Base-by-base conservation (phyloP, 2,113 vertebrate genomes). In the Atlantisia rogersi region DNA sequence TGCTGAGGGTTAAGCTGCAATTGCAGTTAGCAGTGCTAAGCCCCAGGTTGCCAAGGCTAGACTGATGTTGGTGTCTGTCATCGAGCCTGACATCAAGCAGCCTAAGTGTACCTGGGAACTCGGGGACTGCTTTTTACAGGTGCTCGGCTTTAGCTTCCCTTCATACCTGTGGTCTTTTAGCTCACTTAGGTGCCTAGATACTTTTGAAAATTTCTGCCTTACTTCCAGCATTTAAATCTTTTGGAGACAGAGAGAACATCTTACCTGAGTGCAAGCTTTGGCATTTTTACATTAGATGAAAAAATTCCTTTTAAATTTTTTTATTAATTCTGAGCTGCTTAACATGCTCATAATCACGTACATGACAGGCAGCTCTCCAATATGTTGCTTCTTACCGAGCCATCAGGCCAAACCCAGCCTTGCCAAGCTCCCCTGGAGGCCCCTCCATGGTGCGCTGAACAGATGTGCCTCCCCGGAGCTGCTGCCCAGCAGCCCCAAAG, bases 401-500 rank as follows among this genome's bases (percentile, higher is more conserved):
- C 48, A 25, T 37, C 63, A 14, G 75, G 50, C 82, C 79, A 62
- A 83, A 78, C 48, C 29, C 53, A 64, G 28, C 62, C 67, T 87
- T 73, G 53, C 62, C 65, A 80, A 48, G 62, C 69, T 92, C 12
- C 42, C 56, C 1, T 2, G 59, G 40, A 87, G 50, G 32, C 39
- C 37, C 24, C 15, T 69, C 17, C 1, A 0, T 3, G 26, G 21
- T 15, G 32, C n/a, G 4, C 8, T 1, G 14, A 24, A 6, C 86
- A 84, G 82, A 50, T 68, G 78, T 62, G 55, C 44, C 67, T 91
- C 37, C 52, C 22, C 5, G 2, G 67, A 70, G 60, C 65, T 80
- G 60, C 71, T 63, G 37, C n/a, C 12, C 52, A 25, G 29, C 68
- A 16, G 2, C 50, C 60, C 75, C 8, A 25, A 15, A 55, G 42